Evolutionary conservation across 2,888 invertebrate genomes (phyloP), one percentile per base, ranked within the genome.

Genomic region (Agrenia bidenticulata): DNA sequence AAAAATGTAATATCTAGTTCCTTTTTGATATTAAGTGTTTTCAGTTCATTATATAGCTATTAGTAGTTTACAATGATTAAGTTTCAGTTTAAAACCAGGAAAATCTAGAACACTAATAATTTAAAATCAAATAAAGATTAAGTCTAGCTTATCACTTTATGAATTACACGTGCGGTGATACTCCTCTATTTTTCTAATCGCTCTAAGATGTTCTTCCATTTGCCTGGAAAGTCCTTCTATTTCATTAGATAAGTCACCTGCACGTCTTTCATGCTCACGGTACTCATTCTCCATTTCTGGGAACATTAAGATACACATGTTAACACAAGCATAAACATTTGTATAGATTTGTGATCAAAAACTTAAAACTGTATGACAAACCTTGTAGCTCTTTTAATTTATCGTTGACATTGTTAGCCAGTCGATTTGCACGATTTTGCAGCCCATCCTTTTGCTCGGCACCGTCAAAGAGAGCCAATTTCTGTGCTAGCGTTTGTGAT

Each of bases 361-460:
- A 39, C 15, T 39, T 39, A 11, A 39, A 49, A 15, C 7, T 49
- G n/a, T 15, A 23, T 23, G 11, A 63, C 73, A 73, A 85, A 79
- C 88, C 84, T 77, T 86, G 84, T 58, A 93, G 82, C 76, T 88
- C 87, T 75, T 86, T 87, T 24, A 89, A 82, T 79, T 90, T 90
- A 65, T 84, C 85, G 77, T 86, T 86, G 1, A 92, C 91, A 72
- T 87, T 88, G 66, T 88, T 88, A 1, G 92, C 92, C 23, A 97
- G 83, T 77, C 88, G 87, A 42, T 90, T 88, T 0, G 96, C 95
- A 70, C 89, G 85, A 74, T 88, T 87, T 62, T 91, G 83, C 61
- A 97, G 81, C 49, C 84, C 82, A 78, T 90, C 93, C 65, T 89
- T 84, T 69, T 87, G 87, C 76, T 92, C 88, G 1, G 92, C 89